Evolutionary conservation across 2,888 invertebrate species (phyloP).

Genomic region (Eumerus sabulonum): DNA sequence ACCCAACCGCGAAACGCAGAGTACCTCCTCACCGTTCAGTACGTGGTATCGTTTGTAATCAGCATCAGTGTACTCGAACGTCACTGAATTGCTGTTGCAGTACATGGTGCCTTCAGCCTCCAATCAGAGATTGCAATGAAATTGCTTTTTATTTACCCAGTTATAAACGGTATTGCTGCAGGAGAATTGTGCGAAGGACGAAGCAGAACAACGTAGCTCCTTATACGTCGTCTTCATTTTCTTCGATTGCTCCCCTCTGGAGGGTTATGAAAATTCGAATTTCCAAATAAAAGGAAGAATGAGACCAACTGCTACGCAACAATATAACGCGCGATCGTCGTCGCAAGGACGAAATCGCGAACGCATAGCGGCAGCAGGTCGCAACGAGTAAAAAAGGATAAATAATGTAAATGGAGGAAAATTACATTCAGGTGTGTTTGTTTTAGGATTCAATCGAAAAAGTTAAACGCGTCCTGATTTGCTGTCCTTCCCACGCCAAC

Average conservation of each 20-base stretch:
- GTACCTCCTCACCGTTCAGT: no score
- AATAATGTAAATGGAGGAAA: conserved; percentile 60
- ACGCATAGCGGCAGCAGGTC: conserved; percentile 3
- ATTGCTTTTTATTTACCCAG: conserved; percentile 59
- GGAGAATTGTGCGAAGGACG: conserved; percentile 39
- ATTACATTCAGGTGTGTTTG: conserved; percentile 68
- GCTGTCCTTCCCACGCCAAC: conserved; percentile 2
- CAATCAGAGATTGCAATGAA: conserved; percentile 60
- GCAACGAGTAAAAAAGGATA: conserved; percentile 46
- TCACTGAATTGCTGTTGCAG: background rate
- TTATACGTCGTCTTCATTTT: no score
- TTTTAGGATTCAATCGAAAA: conserved; percentile 68
- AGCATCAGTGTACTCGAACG: background rate
- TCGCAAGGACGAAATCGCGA: background rate
- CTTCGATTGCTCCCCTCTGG: no score
- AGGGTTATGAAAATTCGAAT: conserved; percentile 15
- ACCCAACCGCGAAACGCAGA: no score
- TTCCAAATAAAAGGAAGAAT: background rate
- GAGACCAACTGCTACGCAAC: conserved; percentile 6
- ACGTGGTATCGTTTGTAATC: no score
- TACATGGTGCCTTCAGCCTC: conserved; percentile 14
- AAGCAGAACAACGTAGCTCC: conserved; percentile 35
- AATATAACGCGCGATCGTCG: background rate
- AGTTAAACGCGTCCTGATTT: conserved; percentile 60
- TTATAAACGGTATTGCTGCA: conserved; percentile 57